Conservation (phyloP, 2,113 vertebrate species). For the Spizaetus ornatus region DNA sequence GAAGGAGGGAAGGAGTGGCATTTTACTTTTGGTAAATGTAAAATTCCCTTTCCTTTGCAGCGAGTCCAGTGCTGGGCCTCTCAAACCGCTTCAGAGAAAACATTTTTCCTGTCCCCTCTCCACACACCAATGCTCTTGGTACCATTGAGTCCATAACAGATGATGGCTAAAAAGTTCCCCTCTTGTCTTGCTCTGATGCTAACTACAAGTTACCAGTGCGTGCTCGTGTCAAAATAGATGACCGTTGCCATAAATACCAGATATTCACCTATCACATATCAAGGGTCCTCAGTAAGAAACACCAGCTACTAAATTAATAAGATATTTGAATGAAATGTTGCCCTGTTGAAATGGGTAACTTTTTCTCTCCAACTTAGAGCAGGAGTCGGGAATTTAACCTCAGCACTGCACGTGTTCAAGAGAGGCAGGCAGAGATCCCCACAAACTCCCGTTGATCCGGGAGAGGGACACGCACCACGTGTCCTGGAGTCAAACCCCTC, state of each 20-base stretch:
- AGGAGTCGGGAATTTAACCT: not conserved
- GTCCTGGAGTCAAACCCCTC: not conserved
- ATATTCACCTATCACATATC: rapidly evolving
- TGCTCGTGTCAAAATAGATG: not conserved
- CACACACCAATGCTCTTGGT: not conserved
- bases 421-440: not conserved
- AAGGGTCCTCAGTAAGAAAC: not conserved
- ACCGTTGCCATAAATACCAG: not conserved
- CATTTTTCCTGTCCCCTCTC: not conserved
- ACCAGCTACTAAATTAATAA: not conserved
- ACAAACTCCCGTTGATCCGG: rapidly evolving
- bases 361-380: not conserved
- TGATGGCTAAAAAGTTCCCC: not conserved
- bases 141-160: not conserved
- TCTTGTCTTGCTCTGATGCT: rapidly evolving
- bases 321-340: not conserved
- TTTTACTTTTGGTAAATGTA: not conserved
- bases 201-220: no score
- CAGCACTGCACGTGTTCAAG: not conserved
- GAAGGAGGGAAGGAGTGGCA: rapidly evolving
- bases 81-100: not conserved
- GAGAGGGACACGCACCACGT: rapidly evolving
- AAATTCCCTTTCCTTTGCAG: not conserved
- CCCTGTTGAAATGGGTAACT: not conserved
- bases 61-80: not conserved